Conservation (phyloP, 92 coral and sea anemone species). For the Phenganax stokvisi region DNA sequence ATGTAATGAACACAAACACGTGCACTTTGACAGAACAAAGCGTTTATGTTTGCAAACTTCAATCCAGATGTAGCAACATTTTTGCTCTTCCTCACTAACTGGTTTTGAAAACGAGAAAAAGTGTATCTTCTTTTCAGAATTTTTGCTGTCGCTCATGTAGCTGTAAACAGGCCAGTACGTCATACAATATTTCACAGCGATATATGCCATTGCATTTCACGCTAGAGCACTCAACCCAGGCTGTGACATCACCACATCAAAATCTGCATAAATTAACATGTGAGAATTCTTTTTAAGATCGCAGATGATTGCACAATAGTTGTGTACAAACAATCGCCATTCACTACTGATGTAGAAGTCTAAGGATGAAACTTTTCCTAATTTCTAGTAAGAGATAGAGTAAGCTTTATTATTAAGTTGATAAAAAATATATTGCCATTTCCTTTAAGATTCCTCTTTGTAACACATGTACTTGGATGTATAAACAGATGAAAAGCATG, state of each 20-base stretch:
- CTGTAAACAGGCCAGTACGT: conserved; percentile 3
- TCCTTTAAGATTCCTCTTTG: not conserved
- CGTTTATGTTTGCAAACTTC: conserved; percentile 15
- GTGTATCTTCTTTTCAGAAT: conserved; percentile 15
- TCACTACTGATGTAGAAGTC: not conserved
- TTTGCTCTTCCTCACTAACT: conserved; percentile 10
- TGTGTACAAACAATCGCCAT: not conserved
- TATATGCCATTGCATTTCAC: not conserved
- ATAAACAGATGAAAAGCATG: too few relatives aligned
- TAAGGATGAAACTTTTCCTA: conserved; percentile 2
- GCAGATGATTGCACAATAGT: not conserved
- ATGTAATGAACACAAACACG: conserved; percentile 2
- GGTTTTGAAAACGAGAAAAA: conserved; percentile 18
- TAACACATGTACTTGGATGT: too few relatives aligned
- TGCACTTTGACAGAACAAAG: not conserved
- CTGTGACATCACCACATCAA: not conserved
- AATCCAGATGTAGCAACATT: not conserved
- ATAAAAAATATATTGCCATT: conserved; percentile 20
- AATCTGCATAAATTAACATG: not conserved
- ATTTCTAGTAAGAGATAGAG: not conserved
- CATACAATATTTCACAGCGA: not conserved
- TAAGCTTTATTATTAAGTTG: not conserved
- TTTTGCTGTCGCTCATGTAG: conserved; percentile 12
- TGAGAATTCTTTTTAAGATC: conserved; percentile 9
- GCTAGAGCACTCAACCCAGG: conserved; percentile 15